These are phyloP conservation scores for Micrasema longulum DNA, from an alignment of 1,140 invertebrate genomes.

Conservation along the genomic window DNA sequence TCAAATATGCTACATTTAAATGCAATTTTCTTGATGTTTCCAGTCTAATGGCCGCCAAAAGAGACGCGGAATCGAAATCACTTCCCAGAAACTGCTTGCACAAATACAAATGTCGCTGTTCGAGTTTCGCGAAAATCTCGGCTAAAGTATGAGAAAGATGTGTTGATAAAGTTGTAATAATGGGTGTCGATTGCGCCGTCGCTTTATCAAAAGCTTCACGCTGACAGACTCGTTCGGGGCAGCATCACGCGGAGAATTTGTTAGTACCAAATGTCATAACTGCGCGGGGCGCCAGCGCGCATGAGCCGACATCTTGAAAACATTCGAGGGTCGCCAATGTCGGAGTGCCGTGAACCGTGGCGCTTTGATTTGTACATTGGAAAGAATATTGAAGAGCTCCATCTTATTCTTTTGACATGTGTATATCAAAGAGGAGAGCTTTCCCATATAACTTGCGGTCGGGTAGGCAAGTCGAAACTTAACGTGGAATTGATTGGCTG, in stretches of 20 bases:
- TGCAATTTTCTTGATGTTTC: background rate
- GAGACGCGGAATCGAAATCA: background rate
- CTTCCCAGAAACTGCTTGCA: conserved; percentile 10
- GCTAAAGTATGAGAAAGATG: background rate
- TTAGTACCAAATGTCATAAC: conserved; percentile 23
- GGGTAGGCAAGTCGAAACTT: conserved; percentile 12
- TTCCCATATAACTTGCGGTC: conserved; percentile 8
- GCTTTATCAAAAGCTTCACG: conserved; percentile 3
- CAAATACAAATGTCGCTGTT: conserved; percentile 9
- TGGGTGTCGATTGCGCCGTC: background rate
- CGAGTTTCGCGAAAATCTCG: conserved; percentile 8
- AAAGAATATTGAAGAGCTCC: conserved; percentile 6
- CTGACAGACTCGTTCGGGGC: conserved; percentile 4
- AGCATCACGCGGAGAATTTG: background rate
- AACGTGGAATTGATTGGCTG: conserved; percentile 1
- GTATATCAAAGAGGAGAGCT: conserved; percentile 16
- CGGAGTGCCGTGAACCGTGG: conserved; percentile 1
- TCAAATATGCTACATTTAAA: conserved; percentile 12
- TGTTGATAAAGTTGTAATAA: background rate
- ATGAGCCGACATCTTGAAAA: conserved; percentile 16
- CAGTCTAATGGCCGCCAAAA: background rate
- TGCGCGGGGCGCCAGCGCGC: conserved; percentile 5
- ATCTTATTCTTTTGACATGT: conserved; percentile 36
- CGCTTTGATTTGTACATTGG: conserved; percentile 8
- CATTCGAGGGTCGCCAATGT: conserved; percentile 6